Conservation (phyloP, 2,797 vertebrate genomes). For the Etheostoma nigrum region DNA sequence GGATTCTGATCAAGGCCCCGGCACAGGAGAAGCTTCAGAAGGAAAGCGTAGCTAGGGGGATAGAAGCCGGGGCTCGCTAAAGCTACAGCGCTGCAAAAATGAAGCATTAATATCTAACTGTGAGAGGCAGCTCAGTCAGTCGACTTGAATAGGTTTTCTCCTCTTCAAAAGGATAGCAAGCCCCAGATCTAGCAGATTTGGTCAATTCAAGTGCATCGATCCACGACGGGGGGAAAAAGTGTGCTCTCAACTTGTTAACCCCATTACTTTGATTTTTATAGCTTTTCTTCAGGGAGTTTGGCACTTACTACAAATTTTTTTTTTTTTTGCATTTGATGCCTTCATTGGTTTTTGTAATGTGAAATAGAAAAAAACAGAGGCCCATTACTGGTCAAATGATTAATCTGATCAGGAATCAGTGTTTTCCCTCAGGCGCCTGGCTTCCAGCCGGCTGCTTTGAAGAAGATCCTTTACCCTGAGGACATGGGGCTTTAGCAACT, state of each 20-base stretch:
- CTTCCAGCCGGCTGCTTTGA: conserved; percentile 86
- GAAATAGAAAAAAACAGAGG: conserved; percentile 60
- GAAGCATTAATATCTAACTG: conserved; percentile 82
- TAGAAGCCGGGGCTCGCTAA: conserved; percentile 75
- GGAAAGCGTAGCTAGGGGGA: conserved; percentile 72
- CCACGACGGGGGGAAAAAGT: conserved; percentile 57
- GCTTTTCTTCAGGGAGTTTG: conserved; percentile 68
- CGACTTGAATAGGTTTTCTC: conserved; percentile 79
- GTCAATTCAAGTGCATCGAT: conserved; percentile 84
- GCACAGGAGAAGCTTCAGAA: conserved; percentile 71
- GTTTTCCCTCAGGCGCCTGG: conserved; percentile 74
- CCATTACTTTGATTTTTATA: conserved; percentile 73
- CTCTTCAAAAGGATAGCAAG: conserved; percentile 86
- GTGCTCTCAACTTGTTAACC: conserved; percentile 72
- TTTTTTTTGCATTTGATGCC: conserved; percentile 67
- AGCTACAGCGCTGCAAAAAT: conserved; percentile 79
- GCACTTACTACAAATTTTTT: conserved; percentile 63
- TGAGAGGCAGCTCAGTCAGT: conserved; percentile 78
- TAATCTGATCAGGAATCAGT: conserved; percentile 82
- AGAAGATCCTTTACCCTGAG: conserved; percentile 85
- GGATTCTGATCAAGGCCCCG: conserved; percentile 82
- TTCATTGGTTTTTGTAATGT: conserved; percentile 73
- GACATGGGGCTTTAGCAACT: conserved; percentile 81
- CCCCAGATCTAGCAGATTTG: conserved; percentile 82
- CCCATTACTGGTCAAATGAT: conserved; percentile 81